phyloP scores from a whole-genome alignment of 2,888 invertebrate species.

The Melinopterus prodromus region DNA sequence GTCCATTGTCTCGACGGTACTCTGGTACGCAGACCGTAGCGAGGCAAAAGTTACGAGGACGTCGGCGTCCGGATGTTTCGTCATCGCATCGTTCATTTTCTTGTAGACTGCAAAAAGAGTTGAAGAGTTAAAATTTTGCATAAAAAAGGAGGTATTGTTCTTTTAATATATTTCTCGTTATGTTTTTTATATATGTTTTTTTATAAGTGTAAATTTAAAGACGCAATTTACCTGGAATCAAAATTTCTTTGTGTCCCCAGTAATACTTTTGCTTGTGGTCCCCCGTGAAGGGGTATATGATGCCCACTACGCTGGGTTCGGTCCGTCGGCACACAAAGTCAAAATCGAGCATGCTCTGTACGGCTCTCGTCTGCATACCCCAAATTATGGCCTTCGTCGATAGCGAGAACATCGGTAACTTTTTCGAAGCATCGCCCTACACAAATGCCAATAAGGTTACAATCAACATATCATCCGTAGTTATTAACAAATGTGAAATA shows the following conservation, averaged over 20 bases:
- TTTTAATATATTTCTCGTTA: too few species aligned
- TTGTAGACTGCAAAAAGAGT: constrained; percentile 75
- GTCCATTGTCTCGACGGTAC: constrained; percentile 92
- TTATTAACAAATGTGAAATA: too few species aligned
- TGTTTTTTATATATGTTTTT: too few species aligned
- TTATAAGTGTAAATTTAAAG: too few species aligned
- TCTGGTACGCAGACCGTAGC: constrained; percentile 95
- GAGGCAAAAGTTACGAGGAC: constrained; percentile 98
- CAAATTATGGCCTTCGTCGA: constrained; percentile 94
- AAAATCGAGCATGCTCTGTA: constrained; percentile 96
- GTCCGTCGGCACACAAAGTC: constrained; percentile 91
- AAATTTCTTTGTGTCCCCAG: constrained; percentile 98
- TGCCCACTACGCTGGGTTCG: constrained; percentile 93
- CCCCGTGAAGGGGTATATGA: constrained; percentile 98
- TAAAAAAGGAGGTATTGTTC: not conserved
- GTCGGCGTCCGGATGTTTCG: constrained; percentile 92
- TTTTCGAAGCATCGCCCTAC: constrained; percentile 52
- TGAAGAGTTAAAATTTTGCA: constrained; percentile 5
- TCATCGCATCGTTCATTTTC: constrained; percentile 96
- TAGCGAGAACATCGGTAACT: constrained; percentile 75
- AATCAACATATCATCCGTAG: not conserved
- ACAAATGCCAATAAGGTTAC: constrained; percentile 14
- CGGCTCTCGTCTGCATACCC: constrained; percentile 99
- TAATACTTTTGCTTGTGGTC: constrained; percentile 99
- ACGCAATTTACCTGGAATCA: constrained; percentile 75